Percentiles rank a stretch among this genome's conserved stretches.
phyloP scores from a whole-genome alignment of 2,888 invertebrate genomes.

The Stratiomys singularior region DNA sequence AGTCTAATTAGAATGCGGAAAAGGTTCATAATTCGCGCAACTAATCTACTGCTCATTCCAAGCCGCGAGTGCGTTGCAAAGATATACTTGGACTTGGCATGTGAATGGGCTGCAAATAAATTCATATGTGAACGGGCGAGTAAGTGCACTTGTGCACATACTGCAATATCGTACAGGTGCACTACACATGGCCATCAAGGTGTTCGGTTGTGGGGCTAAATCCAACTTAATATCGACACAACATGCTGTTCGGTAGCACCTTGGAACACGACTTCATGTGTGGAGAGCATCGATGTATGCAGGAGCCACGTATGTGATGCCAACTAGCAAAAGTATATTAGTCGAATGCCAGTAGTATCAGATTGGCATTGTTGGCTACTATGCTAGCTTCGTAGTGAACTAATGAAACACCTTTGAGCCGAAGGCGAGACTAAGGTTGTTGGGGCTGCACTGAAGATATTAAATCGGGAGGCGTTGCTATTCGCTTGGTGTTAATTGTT shows the following conservation, averaged over 20 bases:
- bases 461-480: constrained; percentile 5
- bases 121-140: not conserved
- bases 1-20: no score
- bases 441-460: not conserved
- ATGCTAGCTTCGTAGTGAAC: constrained; percentile 2
- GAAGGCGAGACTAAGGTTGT: not conserved
- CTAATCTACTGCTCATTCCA: not conserved
- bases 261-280: constrained; percentile 20
- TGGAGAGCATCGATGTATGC: constrained; percentile 12
- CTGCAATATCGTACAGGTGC: constrained; percentile 16
- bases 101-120: not conserved
- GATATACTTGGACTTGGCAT: not conserved
- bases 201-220: constrained; percentile 23
- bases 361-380: not conserved
- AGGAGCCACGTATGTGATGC: no score
- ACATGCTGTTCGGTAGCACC: constrained; percentile 32
- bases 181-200: constrained; percentile 26
- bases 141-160: not conserved
- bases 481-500: constrained; percentile 6
- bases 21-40: not conserved
- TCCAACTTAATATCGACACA: constrained; percentile 35
- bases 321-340: not conserved
- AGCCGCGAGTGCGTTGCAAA: not conserved
- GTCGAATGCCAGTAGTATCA: not conserved
- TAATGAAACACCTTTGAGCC: not conserved